Evolutionary conservation across 1,140 invertebrate genomes (phyloP).

Genomic region (Drosophila burlai): DNA sequence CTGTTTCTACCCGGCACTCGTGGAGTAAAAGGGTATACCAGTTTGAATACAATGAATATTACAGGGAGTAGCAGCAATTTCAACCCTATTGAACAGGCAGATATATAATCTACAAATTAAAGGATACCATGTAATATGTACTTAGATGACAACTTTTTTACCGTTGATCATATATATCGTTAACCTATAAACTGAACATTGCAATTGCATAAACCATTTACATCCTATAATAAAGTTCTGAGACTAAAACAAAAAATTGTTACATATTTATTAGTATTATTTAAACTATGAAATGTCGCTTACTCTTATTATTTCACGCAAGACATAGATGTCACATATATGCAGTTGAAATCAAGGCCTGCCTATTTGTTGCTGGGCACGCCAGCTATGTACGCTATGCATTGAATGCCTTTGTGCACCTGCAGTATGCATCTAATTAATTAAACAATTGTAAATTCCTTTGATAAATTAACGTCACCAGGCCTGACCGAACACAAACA

Average conservation of each 20-base stretch:
- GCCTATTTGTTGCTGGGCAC: background rate
- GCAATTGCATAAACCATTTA: too few species aligned
- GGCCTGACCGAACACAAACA: constrained; percentile 10
- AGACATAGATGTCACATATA: background rate
- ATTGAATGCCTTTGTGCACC: constrained; percentile 2
- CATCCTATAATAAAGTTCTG: too few species aligned
- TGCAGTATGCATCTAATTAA: constrained; percentile 12
- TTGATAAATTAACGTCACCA: constrained; percentile 18
- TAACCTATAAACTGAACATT: too few species aligned
- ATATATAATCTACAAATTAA: background rate
- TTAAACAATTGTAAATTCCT: constrained; percentile 18
- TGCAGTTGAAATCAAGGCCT: background rate
- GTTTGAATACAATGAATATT: background rate
- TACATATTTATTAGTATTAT: too few species aligned
- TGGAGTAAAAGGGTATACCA: background rate
- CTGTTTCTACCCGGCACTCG: background rate
- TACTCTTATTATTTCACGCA: background rate
- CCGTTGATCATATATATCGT: too few species aligned
- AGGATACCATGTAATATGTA: too few species aligned
- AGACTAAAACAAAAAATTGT: too few species aligned
- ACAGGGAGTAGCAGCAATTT: background rate
- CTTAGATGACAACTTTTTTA: too few species aligned
- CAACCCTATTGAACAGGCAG: background rate
- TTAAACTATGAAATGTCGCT: too few species aligned
- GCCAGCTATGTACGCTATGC: background rate